These are phyloP conservation scores for Xanthia togata DNA, from an alignment of 2,888 invertebrate species.

Conservation along the genomic window DNA sequence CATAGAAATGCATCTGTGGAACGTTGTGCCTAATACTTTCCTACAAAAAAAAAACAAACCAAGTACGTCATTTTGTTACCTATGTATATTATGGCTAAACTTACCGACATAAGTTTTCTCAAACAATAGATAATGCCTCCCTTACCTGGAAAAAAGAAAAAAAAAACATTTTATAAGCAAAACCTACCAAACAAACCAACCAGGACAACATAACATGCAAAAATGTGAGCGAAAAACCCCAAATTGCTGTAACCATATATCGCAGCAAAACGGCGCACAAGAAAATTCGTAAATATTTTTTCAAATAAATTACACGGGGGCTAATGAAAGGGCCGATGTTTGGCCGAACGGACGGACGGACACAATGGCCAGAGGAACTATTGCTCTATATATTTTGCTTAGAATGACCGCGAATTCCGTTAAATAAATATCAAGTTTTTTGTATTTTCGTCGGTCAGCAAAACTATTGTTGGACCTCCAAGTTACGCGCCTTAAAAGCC, in stretches of 20 bases:
- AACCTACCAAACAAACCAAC: constrained; percentile 54
- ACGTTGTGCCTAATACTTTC: constrained; percentile 20
- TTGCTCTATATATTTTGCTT: constrained; percentile 77
- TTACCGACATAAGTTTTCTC: constrained; percentile 46
- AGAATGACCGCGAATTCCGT: constrained; percentile 78
- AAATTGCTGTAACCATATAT: constrained; percentile 60
- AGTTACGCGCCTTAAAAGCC: constrained; percentile 53
- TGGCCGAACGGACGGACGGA: constrained; percentile 63
- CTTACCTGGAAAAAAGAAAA: constrained; percentile 80
- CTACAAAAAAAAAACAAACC: background rate
- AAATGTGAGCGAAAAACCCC: constrained; percentile 59
- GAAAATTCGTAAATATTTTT: constrained; percentile 71
- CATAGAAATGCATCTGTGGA: constrained; percentile 11
- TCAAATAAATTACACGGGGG: constrained; percentile 74
- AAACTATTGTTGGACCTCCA: constrained; percentile 56
- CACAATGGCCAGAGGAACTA: constrained; percentile 66
- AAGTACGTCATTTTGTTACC: background rate
- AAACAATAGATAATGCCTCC: constrained; percentile 57
- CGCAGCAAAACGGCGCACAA: constrained; percentile 63
- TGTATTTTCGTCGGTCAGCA: constrained; percentile 68
- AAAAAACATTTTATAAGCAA: constrained; percentile 57
- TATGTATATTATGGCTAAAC: constrained; percentile 22
- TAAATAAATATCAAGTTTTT: constrained; percentile 74
- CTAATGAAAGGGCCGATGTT: constrained; percentile 76
- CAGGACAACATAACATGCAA: constrained; percentile 68